A percentile compares a stretch with the other conserved stretches of the same genome.
These are phyloP conservation scores for Phylloscopus trochilus DNA, from an alignment of 2,113 vertebrate genomes.

Conservation along the genomic window DNA sequence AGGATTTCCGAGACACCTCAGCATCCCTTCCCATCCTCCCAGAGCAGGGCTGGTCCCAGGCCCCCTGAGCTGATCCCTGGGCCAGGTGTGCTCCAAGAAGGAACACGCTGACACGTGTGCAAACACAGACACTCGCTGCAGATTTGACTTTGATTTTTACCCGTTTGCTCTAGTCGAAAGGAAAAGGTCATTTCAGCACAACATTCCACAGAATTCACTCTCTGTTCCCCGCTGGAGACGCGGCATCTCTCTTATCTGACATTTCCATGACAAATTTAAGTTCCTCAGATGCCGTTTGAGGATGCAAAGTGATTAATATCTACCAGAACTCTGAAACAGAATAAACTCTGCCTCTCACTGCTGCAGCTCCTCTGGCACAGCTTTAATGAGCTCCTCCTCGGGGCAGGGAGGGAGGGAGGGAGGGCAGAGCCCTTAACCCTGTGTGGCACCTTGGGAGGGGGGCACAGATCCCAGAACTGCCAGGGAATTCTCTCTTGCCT, in stretches of 20 bases:
- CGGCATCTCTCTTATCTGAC: constrained; percentile 14
- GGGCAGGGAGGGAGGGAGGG: not conserved
- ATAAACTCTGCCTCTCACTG: not conserved
- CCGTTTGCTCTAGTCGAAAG: constrained; percentile 42
- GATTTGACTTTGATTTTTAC: not conserved
- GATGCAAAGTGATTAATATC: constrained; percentile 22
- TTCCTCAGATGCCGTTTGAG: not conserved
- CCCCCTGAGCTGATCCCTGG: rapidly evolving
- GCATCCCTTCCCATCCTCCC: not conserved
- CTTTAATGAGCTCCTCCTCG: not conserved
- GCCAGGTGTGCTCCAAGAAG: not conserved
- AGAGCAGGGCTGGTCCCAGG: not conserved
- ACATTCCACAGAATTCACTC: not conserved
- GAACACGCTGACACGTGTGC: not conserved
- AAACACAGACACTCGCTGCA: not conserved
- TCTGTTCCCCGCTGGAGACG: not conserved
- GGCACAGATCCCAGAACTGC: not conserved
- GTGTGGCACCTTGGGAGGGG: not conserved
- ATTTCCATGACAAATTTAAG: constrained; percentile 49
- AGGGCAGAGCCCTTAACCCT: not conserved
- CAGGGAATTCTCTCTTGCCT: not conserved
- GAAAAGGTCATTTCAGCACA: constrained; percentile 49
- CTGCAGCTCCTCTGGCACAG: not conserved
- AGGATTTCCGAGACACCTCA: not conserved
- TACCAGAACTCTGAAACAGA: not conserved